phyloP scores from a whole-genome alignment of 2,888 invertebrate species.

The Tromatobia lineatoria region DNA sequence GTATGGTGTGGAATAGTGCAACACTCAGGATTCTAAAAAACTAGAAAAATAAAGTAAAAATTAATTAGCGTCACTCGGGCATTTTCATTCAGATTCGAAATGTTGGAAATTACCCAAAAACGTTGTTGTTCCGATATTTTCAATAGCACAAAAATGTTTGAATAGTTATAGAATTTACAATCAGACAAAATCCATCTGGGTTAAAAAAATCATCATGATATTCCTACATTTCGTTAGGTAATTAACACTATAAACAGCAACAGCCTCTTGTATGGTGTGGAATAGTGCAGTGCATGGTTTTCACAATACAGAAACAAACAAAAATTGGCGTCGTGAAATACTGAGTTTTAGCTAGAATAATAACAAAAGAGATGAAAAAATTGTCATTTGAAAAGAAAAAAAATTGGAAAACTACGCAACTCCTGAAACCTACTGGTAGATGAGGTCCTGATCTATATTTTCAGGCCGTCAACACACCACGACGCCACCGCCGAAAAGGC shows the following conservation, averaged over 20 bases:
- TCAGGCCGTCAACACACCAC: conserved; percentile 83
- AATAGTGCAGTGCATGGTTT: conserved; percentile 76
- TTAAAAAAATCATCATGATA: background rate
- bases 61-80: no score
- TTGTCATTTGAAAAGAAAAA: conserved; percentile 30
- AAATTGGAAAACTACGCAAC: conserved; percentile 61
- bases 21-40: no score
- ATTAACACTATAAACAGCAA: conserved; percentile 12
- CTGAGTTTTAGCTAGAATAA: conserved; percentile 12
- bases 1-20: conserved; percentile 82
- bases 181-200: background rate
- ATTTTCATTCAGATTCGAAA: no score
- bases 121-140: no score
- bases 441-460: conserved; percentile 79
- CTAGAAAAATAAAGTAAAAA: no score
- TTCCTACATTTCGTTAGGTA: conserved; percentile 15
- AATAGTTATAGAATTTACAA: conserved; percentile 30
- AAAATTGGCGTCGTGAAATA: conserved; percentile 14
- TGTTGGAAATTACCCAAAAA: no score
- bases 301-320: conserved; percentile 33
- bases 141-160: no score
- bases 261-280: conserved; percentile 78
- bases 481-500: conserved; percentile 79
- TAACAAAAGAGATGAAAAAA: conserved; percentile 20
- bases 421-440: conserved; percentile 73